Evolutionary conservation across 2,888 invertebrate species (phyloP).

Genomic region (Mallateleia sp.): DNA sequence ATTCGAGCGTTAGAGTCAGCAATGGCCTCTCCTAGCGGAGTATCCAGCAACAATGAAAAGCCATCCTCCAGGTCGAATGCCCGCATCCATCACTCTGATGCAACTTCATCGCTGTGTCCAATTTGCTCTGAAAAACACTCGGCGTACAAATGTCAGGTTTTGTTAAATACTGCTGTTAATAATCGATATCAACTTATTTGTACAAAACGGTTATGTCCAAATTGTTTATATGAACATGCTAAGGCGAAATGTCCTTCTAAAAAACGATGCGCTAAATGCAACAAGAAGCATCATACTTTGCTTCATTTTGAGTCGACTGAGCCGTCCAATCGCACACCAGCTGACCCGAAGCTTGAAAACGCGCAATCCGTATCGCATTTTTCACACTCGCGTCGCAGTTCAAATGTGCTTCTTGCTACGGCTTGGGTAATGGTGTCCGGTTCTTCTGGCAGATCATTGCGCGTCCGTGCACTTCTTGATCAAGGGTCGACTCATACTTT

Average conservation of each 20-base stretch:
- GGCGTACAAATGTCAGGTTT: not conserved
- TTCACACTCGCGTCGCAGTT: not conserved
- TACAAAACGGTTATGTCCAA: conserved; percentile 16
- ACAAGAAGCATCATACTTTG: conserved; percentile 34
- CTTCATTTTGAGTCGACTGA: conserved; percentile 24
- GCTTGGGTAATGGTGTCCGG: conserved; percentile 31
- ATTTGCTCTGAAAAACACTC: conserved; percentile 24
- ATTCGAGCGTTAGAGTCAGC: conserved; percentile 26
- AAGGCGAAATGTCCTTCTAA: not conserved
- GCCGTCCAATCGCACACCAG: not conserved
- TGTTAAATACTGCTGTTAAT: not conserved
- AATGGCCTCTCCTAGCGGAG: not conserved
- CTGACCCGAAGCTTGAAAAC: too few species aligned
- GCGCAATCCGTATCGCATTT: not conserved
- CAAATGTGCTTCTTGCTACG: conserved; percentile 21
- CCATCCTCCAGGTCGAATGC: conserved; percentile 7
- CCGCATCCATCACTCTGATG: not conserved
- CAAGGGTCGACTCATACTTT: too few species aligned
- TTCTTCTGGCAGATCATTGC: not conserved
- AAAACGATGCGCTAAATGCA: conserved; percentile 25
- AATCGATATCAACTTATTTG: conserved; percentile 14
- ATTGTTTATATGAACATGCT: conserved; percentile 21
- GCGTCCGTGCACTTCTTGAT: conserved; percentile 17
- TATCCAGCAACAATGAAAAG: not conserved
- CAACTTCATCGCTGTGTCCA: conserved; percentile 27